Evolutionary conservation across 2,888 invertebrate genomes (phyloP).

Genomic region (Pyrrhia umbra): DNA sequence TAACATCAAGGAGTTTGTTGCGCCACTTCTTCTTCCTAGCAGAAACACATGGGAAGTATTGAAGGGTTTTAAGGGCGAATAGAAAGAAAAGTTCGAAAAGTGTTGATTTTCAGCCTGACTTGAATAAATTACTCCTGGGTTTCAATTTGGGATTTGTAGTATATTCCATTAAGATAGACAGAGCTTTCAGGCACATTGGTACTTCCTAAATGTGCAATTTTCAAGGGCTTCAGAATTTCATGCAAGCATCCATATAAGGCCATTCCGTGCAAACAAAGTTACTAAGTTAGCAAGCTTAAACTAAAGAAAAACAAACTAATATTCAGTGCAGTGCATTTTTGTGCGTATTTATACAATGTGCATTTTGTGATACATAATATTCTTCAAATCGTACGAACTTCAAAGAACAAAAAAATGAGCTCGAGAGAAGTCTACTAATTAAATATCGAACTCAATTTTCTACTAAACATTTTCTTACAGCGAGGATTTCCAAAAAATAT

Average conservation of each 20-base stretch:
- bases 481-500: conserved; percentile 56
- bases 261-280: conserved; percentile 55
- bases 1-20: no score
- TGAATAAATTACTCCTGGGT: no score
- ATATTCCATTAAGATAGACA: no score
- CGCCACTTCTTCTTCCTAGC: no score
- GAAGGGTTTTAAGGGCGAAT: no score
- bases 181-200: no score
- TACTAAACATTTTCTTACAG: conserved; percentile 29
- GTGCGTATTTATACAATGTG: conserved; percentile 49
- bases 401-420: conserved; percentile 23
- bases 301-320: conserved; percentile 7
- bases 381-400: conserved; percentile 52
- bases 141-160: no score
- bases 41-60: no score
- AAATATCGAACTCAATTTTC: conserved; percentile 18
- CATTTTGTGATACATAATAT: conserved; percentile 48
- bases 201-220: no score
- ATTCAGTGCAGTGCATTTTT: conserved; percentile 49
- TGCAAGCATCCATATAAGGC: conserved; percentile 55
- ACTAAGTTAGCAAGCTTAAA: conserved; percentile 23
- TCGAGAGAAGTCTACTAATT: not conserved
- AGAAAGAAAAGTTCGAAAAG: no score
- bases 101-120: no score
- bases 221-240: conserved; percentile 24